Conservation (phyloP, 2,113 vertebrate species). For the Ursus arctos region DNA sequence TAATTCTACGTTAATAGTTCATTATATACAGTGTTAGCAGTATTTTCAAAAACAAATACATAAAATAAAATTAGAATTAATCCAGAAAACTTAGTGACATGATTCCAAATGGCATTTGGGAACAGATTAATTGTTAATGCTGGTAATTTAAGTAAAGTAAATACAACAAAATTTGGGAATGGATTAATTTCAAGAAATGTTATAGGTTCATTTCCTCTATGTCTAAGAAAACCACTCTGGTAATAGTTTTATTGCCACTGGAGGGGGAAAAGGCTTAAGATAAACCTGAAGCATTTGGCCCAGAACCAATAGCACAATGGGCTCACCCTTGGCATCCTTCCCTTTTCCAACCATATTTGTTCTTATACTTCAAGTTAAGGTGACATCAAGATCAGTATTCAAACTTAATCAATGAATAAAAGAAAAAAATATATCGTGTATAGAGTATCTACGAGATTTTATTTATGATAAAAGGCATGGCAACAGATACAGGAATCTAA, state of each 20-base stretch:
- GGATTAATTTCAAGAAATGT: not conserved
- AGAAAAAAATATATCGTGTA: not conserved
- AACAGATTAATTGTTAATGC: not conserved
- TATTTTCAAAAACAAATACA: not conserved
- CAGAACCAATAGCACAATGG: not conserved
- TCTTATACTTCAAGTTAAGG: not conserved
- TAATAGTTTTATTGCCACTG: not conserved
- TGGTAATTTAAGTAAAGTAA: not conserved
- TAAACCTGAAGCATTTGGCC: not conserved
- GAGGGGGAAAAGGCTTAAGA: not conserved
- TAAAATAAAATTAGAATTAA: not conserved
- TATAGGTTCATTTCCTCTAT: not conserved
- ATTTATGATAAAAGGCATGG: not conserved
- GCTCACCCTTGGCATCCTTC: not conserved
- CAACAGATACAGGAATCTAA: not conserved
- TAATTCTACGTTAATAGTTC: not conserved
- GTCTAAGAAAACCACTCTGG: not conserved
- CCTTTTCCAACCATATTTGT: not conserved
- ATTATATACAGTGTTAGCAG: not conserved
- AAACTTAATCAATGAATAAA: not conserved
- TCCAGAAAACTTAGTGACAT: not conserved
- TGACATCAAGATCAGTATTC: not conserved
- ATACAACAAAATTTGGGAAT: not conserved
- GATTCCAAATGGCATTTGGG: not conserved
- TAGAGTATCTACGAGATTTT: not conserved